Percentiles rank a stretch among this genome's conserved stretches.
Evolutionary conservation across 2,113 vertebrate species (phyloP).

Genomic region (Lagopus muta): DNA sequence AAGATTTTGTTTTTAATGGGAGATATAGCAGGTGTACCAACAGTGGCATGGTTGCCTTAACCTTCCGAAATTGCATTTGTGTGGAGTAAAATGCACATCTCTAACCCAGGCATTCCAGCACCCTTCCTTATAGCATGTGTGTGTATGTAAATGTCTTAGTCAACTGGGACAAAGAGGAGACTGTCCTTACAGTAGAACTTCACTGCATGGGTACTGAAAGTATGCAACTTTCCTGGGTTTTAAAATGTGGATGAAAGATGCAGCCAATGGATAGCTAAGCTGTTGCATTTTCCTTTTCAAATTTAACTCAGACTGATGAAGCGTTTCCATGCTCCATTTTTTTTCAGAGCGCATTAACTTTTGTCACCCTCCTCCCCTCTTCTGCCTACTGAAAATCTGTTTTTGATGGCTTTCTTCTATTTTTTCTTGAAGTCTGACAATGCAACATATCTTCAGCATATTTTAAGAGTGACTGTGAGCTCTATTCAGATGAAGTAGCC

Average conservation of each 20-base stretch:
- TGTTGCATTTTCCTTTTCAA: conserved; percentile 2
- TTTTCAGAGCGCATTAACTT: background rate
- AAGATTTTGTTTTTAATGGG: background rate
- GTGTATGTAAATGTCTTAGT: background rate
- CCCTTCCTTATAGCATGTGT: rapidly evolving
- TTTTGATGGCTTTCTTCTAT: background rate
- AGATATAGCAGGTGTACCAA: background rate
- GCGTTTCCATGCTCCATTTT: conserved; percentile 26
- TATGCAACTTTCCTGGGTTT: background rate
- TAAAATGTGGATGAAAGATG: background rate
- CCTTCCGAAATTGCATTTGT: background rate
- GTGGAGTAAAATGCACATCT: background rate
- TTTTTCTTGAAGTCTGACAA: background rate
- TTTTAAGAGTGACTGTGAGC: background rate
- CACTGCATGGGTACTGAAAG: background rate
- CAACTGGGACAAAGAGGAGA: background rate
- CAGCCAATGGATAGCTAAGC: background rate
- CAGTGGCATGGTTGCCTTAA: background rate
- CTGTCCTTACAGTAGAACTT: background rate
- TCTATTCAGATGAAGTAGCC: background rate
- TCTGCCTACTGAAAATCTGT: conserved; percentile 50
- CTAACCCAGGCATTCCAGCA: background rate
- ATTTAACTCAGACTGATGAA: conserved; percentile 19
- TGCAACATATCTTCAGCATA: background rate
- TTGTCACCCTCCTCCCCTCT: background rate